A percentile compares a stretch with the other conserved stretches of the same genome.
Evolutionary conservation across 2,888 invertebrate species (phyloP).

Genomic region (Erannis defoliaria): DNA sequence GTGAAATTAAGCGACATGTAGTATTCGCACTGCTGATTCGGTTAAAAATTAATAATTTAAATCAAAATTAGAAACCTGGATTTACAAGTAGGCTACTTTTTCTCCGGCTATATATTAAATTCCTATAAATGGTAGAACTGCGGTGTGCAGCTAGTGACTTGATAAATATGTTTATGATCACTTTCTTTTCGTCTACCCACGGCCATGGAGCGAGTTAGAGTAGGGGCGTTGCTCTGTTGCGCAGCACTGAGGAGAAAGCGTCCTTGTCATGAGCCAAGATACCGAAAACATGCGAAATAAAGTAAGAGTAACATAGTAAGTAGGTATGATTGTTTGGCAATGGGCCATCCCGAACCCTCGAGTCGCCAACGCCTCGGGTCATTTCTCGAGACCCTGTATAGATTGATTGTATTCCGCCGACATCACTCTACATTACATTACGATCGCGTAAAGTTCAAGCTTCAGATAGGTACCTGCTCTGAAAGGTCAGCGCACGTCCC

Average conservation of each 20-base stretch:
- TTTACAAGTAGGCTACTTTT: too few relatives aligned
- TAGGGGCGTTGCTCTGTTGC: constrained; percentile 44
- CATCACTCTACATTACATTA: constrained; percentile 27
- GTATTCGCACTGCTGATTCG: too few relatives aligned
- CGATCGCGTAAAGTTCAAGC: constrained; percentile 27
- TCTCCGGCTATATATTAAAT: too few relatives aligned
- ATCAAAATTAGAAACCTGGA: too few relatives aligned
- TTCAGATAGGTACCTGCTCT: constrained; percentile 25
- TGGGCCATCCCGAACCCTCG: constrained; percentile 49
- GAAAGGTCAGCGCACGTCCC: constrained; percentile 28
- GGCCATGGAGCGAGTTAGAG: constrained; percentile 16
- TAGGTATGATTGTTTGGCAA: constrained; percentile 53
- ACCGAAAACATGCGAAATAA: constrained; percentile 44
- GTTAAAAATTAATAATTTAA: too few relatives aligned
- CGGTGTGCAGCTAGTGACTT: too few relatives aligned
- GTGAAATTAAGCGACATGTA: too few relatives aligned
- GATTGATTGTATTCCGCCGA: constrained; percentile 36
- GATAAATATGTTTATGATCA: too few relatives aligned
- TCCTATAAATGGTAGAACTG: too few relatives aligned
- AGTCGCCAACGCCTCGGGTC: constrained; percentile 45
- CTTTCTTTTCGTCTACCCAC: too few relatives aligned
- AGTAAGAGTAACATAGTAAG: constrained; percentile 43
- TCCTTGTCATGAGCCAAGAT: constrained; percentile 51
- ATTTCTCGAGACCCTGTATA: constrained; percentile 18
- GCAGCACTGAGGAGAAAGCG: constrained; percentile 42